Percentiles rank a stretch among this genome's conserved stretches.
Evolutionary conservation across 35 echinoderm and acorn worm genomes (phyloP).

Genomic region (Strongylocentrotus purpuratus): DNA sequence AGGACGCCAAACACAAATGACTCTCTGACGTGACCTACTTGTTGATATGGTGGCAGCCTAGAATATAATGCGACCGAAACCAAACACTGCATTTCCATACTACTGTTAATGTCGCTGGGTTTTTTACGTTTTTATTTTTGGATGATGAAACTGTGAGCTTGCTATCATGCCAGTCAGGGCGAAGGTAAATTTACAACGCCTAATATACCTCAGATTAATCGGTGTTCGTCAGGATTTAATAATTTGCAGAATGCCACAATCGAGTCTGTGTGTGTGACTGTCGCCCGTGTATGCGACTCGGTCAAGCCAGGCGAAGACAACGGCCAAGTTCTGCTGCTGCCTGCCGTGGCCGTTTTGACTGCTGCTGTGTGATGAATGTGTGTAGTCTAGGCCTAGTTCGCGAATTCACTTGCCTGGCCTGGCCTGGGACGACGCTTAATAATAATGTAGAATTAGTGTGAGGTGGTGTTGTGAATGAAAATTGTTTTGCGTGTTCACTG

Average conservation of each 20-base stretch:
- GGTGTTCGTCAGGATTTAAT: not conserved
- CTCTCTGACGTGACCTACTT: constrained; percentile 12
- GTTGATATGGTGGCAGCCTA: not conserved
- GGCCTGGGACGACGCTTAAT: too few relatives aligned
- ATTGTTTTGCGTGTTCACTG: too few relatives aligned
- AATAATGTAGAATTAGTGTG: too few relatives aligned
- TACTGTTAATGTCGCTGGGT: not conserved
- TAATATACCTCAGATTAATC: not conserved
- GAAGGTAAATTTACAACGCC: not conserved
- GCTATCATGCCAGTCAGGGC: constrained; percentile 2
- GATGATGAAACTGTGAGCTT: not conserved
- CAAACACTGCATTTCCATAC: not conserved
- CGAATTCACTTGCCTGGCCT: too few relatives aligned
- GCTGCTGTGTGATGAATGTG: too few relatives aligned
- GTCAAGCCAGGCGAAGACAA: too few relatives aligned
- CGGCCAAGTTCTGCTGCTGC: too few relatives aligned
- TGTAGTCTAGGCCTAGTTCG: too few relatives aligned
- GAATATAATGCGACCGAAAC: not conserved
- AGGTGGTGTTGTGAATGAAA: too few relatives aligned
- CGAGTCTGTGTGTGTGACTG: not conserved
- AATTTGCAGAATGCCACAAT: not conserved
- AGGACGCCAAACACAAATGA: constrained; percentile 41
- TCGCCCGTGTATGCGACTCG: not conserved
- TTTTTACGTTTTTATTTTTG: not conserved
- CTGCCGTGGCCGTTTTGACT: too few relatives aligned